These are phyloP conservation scores for Nemotelus pantherinus DNA, from an alignment of 2,888 invertebrate species.

Conservation along the genomic window DNA sequence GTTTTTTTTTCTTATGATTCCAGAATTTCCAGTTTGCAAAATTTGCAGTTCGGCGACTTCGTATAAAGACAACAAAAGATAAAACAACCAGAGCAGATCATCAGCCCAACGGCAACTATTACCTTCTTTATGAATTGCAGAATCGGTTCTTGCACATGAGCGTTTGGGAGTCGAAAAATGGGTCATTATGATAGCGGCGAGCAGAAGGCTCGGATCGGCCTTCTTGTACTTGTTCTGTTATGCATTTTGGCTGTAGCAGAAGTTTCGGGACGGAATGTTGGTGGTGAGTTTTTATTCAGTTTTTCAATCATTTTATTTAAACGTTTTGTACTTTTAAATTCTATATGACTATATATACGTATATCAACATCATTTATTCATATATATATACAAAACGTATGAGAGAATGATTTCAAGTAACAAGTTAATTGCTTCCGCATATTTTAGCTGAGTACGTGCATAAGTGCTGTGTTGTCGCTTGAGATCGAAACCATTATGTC, in stretches of 20 bases:
- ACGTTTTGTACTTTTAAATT: too few species aligned
- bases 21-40: conserved; percentile 30
- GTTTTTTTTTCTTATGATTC: conserved; percentile 11
- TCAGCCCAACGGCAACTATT: not conserved
- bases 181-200: conserved; percentile 60
- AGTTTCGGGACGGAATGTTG: conserved; percentile 43
- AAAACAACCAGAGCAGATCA: conserved; percentile 14
- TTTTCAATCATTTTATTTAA: too few species aligned
- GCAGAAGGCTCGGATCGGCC: conserved; percentile 53
- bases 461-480: too few species aligned
- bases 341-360: too few species aligned
- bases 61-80: not conserved
- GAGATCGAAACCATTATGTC: too few species aligned
- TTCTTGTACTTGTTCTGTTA: conserved; percentile 43
- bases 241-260: conserved; percentile 39
- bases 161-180: conserved; percentile 54
- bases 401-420: too few species aligned
- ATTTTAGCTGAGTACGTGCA: too few species aligned
- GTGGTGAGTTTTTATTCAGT: conserved; percentile 44
- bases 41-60: not conserved
- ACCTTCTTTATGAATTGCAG: conserved; percentile 15
- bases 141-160: conserved; percentile 35
- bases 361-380: too few species aligned
- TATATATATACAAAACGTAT: too few species aligned
- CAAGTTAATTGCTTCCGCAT: too few species aligned